Conservation (phyloP, 2,888 invertebrate genomes). For the Aleiodes alternator region DNA sequence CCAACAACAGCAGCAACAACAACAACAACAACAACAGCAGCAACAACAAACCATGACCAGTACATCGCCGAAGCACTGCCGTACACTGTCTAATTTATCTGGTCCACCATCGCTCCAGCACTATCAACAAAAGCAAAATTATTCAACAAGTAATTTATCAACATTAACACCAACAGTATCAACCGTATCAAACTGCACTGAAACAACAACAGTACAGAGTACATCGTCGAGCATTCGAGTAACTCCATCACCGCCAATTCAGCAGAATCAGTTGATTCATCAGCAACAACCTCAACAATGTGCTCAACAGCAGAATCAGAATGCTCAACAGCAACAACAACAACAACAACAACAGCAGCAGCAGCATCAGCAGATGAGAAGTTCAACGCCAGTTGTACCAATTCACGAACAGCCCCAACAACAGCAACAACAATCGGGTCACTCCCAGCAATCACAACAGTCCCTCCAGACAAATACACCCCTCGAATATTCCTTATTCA, state of each 20-base stretch:
- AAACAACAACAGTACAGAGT: neutral
- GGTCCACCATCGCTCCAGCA: constrained; percentile 67
- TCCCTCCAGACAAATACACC: constrained; percentile 76
- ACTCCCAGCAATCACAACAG: constrained; percentile 64
- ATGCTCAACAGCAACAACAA: too few relatives aligned
- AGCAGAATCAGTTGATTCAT: constrained; percentile 63
- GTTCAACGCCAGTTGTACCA: constrained; percentile 63
- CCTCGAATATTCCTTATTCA: constrained; percentile 92
- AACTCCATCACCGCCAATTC: constrained; percentile 55
- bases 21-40: neutral
- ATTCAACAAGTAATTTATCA: constrained; percentile 63
- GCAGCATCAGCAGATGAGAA: constrained; percentile 65
- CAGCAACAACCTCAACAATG: constrained; percentile 61
- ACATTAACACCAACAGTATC: constrained; percentile 54
- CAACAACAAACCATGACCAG: constrained; percentile 57
- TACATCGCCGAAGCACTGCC: constrained; percentile 73
- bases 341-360: too few relatives aligned
- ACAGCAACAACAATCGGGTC: constrained; percentile 61
- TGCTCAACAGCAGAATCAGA: constrained; percentile 61
- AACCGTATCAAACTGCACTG: constrained; percentile 50
- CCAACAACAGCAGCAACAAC: constrained; percentile 5
- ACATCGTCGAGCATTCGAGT: constrained; percentile 33
- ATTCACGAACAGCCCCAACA: constrained; percentile 67
- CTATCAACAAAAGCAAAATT: constrained; percentile 65
- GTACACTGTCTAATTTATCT: constrained; percentile 71